These are phyloP conservation scores for Drosophila watanabei DNA, from an alignment of 1,140 invertebrate genomes.

Conservation along the genomic window DNA sequence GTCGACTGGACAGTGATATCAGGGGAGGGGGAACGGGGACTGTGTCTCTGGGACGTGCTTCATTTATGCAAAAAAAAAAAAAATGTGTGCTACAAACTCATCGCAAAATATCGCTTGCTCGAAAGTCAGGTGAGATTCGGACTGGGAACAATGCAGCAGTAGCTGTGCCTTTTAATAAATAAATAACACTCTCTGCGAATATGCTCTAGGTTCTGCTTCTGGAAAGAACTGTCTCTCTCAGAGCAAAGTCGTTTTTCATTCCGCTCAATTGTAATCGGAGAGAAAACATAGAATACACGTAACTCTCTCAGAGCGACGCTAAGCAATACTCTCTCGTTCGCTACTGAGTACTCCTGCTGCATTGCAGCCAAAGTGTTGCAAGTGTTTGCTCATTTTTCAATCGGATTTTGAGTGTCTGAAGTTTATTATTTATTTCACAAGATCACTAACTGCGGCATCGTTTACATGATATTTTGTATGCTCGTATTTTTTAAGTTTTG, in stretches of 20 bases:
- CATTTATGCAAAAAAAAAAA: background rate
- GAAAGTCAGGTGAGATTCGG: background rate
- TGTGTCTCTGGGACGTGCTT: background rate
- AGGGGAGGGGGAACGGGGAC: background rate
- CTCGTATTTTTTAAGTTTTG: background rate
- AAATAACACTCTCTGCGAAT: too few species aligned
- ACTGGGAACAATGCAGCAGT: background rate
- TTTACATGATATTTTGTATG: background rate
- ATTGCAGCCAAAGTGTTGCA: too few species aligned
- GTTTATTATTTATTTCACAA: background rate
- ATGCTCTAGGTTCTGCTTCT: too few species aligned
- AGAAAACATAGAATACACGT: too few species aligned
- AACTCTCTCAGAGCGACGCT: too few species aligned
- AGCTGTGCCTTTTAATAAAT: too few species aligned
- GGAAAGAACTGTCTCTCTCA: too few species aligned
- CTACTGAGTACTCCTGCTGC: too few species aligned
- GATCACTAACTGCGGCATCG: background rate
- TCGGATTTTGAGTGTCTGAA: background rate
- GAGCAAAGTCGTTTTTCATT: too few species aligned
- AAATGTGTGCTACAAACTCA: slow-evolving; percentile 1
- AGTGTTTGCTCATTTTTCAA: background rate
- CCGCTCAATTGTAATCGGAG: too few species aligned
- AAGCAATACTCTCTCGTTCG: too few species aligned
- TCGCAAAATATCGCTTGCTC: background rate
- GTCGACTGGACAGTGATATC: slow-evolving; percentile 13